These are phyloP conservation scores for Cryptocephalus moraei DNA, from an alignment of 2,888 invertebrate genomes.

Conservation along the genomic window DNA sequence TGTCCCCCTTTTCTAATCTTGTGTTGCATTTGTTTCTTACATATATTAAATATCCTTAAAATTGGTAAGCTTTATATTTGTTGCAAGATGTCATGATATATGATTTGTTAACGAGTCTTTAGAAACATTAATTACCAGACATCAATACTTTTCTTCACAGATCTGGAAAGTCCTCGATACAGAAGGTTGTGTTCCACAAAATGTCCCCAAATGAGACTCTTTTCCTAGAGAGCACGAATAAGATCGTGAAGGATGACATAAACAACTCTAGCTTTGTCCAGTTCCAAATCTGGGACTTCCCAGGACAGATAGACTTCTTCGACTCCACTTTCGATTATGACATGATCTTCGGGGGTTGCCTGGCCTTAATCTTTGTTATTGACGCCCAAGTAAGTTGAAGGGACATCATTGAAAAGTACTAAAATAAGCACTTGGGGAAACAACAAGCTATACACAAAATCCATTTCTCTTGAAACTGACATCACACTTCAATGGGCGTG, in stretches of 20 bases:
- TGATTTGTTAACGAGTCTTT: too few relatives aligned
- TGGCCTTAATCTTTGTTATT: conserved; percentile 96
- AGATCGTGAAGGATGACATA: conserved; percentile 97
- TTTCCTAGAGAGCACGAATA: conserved; percentile 95
- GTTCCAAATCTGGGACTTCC: conserved; percentile 99
- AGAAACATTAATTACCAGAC: too few relatives aligned
- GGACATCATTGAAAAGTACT: neutral
- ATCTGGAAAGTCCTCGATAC: conserved; percentile 98
- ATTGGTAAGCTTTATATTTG: too few relatives aligned
- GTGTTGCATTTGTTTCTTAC: too few relatives aligned
- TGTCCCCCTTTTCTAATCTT: too few relatives aligned
- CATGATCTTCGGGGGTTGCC: conserved; percentile 93
- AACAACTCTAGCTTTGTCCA: conserved; percentile 97
- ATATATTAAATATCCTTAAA: too few relatives aligned
- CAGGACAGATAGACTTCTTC: conserved; percentile 97
- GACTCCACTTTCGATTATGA: conserved; percentile 94
- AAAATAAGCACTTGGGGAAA: too few relatives aligned
- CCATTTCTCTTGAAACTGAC: too few relatives aligned
- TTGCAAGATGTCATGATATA: too few relatives aligned
- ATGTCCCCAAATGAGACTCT: conserved; percentile 99
- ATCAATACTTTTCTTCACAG: conserved; percentile 43
- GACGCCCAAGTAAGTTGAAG: conserved; percentile 70
- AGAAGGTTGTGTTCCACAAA: conserved; percentile 99
- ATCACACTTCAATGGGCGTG: too few relatives aligned
- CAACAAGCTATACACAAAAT: too few relatives aligned